These are phyloP conservation scores for Balaenoptera acutorostrata DNA, from an alignment of 2,113 vertebrate genomes.

Conservation along the genomic window DNA sequence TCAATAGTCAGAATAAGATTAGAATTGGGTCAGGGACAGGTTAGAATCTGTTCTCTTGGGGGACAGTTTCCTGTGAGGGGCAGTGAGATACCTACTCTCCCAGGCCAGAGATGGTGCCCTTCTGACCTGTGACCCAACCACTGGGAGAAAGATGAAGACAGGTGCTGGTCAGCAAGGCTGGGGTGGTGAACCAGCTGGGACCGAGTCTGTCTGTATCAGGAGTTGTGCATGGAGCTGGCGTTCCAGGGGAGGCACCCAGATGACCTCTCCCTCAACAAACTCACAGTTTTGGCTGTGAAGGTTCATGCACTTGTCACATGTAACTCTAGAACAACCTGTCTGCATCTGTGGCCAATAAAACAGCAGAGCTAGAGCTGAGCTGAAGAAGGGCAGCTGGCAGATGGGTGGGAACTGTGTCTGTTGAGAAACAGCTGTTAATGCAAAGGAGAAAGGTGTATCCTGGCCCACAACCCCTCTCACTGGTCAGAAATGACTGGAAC, in stretches of 20 bases:
- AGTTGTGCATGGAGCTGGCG: not conserved
- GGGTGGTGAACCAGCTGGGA: not conserved
- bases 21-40: not conserved
- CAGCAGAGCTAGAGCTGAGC: fast-evolving
- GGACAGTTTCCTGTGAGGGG: not conserved
- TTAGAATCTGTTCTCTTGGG: not conserved
- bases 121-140: not conserved
- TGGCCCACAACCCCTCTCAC: not conserved
- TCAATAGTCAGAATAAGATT: not conserved
- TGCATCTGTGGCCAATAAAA: not conserved
- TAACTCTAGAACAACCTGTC: not conserved
- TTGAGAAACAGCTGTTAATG: not conserved
- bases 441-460: not conserved
- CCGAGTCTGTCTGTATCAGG: not conserved
- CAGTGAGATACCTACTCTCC: not conserved
- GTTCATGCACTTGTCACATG: not conserved
- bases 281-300: not conserved
- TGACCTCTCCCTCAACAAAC: not conserved
- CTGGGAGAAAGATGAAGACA: not conserved
- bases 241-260: not conserved
- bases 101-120: not conserved
- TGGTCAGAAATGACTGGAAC: not conserved
- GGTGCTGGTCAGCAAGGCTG: not conserved
- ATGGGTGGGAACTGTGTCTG: not conserved
- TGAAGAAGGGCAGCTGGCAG: not conserved